Evolutionary conservation across 2,888 invertebrate species (phyloP).

Genomic region (Panorpa germanica): DNA sequence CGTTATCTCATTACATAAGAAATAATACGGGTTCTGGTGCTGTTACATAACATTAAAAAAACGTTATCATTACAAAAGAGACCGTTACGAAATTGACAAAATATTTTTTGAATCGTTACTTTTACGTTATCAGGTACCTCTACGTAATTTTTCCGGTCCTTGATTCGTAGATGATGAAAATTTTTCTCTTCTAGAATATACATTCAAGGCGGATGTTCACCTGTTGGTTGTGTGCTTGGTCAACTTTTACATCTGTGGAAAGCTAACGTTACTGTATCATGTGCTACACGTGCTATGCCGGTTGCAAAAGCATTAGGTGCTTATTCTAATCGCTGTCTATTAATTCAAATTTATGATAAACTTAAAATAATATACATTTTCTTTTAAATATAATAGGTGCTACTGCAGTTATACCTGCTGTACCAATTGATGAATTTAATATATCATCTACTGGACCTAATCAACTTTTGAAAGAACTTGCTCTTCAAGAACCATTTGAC

Average conservation of each 20-base stretch:
- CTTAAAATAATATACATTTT: neutral
- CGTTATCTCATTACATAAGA: too few species aligned
- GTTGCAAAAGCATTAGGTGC: slow-evolving; percentile 28
- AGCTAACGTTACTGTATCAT: slow-evolving; percentile 31
- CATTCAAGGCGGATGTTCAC: slow-evolving; percentile 33
- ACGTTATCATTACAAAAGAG: too few species aligned
- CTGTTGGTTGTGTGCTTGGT: slow-evolving; percentile 35
- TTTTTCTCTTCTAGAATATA: slow-evolving; percentile 25
- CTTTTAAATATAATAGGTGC: slow-evolving; percentile 22
- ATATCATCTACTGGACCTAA: neutral
- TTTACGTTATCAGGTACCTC: too few species aligned
- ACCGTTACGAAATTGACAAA: too few species aligned
- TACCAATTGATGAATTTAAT: slow-evolving; percentile 14
- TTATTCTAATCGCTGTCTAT: neutral
- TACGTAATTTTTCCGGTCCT: too few species aligned
- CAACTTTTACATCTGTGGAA: slow-evolving; percentile 37
- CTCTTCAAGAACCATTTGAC: slow-evolving; percentile 19
- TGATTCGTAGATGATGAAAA: slow-evolving; percentile 6
- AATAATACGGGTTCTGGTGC: too few species aligned
- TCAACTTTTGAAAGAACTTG: slow-evolving; percentile 18
- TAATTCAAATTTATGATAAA: neutral
- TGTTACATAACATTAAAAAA: too few species aligned
- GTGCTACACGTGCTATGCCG: slow-evolving; percentile 28
- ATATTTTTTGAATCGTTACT: too few species aligned
- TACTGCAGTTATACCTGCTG: slow-evolving; percentile 27